Conservation (phyloP, 2,888 invertebrate genomes). For the Pammene fasciana region DNA sequence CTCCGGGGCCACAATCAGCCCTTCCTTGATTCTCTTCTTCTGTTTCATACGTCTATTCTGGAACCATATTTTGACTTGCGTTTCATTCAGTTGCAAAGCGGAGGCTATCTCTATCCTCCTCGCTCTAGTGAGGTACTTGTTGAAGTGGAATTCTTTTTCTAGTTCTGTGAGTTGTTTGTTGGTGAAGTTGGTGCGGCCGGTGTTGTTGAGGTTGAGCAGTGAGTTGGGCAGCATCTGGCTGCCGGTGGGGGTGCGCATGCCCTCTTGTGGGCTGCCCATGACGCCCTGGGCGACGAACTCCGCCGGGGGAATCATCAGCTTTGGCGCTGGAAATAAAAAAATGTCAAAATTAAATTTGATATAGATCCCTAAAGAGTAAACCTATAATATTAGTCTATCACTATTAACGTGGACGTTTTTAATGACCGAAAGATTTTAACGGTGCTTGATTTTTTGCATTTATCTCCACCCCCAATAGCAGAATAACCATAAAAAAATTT, state of each 20-base stretch:
- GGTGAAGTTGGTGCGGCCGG: constrained; percentile 98
- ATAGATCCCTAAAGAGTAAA: too few relatives aligned
- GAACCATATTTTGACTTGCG: constrained; percentile 99
- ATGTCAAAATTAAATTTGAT: not conserved
- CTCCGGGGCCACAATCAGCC: constrained; percentile 85
- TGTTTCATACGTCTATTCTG: constrained; percentile 99
- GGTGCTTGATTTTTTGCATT: too few relatives aligned
- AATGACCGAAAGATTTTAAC: too few relatives aligned
- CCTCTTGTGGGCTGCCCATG: constrained; percentile 77
- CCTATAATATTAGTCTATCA: too few relatives aligned
- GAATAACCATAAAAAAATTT: too few relatives aligned
- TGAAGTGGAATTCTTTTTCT: constrained; percentile 99
- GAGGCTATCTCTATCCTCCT: constrained; percentile 99
- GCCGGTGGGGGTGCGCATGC: constrained; percentile 77
- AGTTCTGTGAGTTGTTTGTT: constrained; percentile 99
- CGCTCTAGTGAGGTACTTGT: constrained; percentile 98
- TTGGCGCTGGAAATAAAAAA: constrained; percentile 82
- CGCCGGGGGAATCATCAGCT: constrained; percentile 84
- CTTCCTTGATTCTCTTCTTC: constrained; percentile 98
- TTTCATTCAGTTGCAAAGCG: constrained; percentile 97
- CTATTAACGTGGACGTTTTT: too few relatives aligned
- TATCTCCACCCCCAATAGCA: too few relatives aligned
- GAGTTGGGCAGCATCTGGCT: constrained; percentile 77
- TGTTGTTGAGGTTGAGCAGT: constrained; percentile 87
- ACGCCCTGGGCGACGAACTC: constrained; percentile 78